phyloP scores from a whole-genome alignment of 2,113 vertebrate genomes.

The Benitochromis conjunctus region DNA sequence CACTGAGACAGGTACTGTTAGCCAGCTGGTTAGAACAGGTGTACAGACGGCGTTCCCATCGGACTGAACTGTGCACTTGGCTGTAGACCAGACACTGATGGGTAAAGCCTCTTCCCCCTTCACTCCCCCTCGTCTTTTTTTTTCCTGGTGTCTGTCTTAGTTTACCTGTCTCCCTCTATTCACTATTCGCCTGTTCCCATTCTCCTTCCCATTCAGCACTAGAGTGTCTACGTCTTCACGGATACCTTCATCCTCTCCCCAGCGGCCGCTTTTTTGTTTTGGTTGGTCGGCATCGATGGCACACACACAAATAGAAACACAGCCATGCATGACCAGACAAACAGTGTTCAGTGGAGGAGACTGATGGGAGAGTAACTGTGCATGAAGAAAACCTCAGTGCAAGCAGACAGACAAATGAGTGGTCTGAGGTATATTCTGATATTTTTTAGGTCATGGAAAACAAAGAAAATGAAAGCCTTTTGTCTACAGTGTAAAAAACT shows the following conservation, averaged over 20 bases:
- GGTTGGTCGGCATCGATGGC: neutral
- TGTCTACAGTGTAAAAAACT: neutral
- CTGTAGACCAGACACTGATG: slow-evolving; percentile 77
- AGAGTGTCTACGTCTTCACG: neutral
- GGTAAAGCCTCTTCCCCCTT: slow-evolving; percentile 3
- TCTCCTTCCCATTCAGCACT: neutral
- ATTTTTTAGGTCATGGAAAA: neutral
- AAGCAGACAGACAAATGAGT: neutral
- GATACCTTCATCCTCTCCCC: neutral
- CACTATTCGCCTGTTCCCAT: neutral
- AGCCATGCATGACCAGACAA: slow-evolving; percentile 48
- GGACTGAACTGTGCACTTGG: slow-evolving; percentile 86
- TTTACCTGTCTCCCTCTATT: neutral
- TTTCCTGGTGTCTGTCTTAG: neutral
- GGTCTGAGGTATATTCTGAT: slow-evolving; percentile 1
- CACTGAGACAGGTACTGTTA: slow-evolving; percentile 80
- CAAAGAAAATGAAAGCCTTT: neutral
- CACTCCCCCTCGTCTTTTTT: neutral
- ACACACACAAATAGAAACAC: neutral
- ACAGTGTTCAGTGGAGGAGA: slow-evolving; percentile 28
- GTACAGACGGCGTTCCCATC: slow-evolving; percentile 83
- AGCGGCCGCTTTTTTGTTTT: slow-evolving; percentile 27
- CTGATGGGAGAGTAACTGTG: slow-evolving; percentile 55
- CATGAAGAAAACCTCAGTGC: slow-evolving; percentile 33
- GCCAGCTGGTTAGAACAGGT: slow-evolving; percentile 95